These are phyloP conservation scores for Diabrotica undecimpunctata DNA, from an alignment of 1,140 invertebrate species.

Conservation along the genomic window DNA sequence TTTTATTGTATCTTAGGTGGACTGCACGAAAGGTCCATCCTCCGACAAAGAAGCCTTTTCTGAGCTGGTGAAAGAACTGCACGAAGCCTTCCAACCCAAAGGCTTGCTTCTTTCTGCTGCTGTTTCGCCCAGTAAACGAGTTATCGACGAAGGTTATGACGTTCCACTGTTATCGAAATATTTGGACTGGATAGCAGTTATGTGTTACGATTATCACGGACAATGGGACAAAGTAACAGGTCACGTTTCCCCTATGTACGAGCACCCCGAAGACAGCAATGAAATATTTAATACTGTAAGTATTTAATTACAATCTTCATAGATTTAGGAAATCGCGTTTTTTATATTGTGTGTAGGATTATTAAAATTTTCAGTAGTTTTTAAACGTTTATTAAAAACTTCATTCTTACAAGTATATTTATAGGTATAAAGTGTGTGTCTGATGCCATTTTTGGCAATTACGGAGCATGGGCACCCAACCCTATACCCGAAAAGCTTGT, in stretches of 20 bases:
- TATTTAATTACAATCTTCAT: not conserved
- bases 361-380: too few species aligned
- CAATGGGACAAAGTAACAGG: constrained; percentile 89
- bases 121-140: constrained; percentile 56
- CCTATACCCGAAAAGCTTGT: too few species aligned
- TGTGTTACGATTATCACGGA: constrained; percentile 88
- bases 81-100: constrained; percentile 53
- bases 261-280: constrained; percentile 66
- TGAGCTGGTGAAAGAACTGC: constrained; percentile 54
- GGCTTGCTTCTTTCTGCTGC: constrained; percentile 54
- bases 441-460: too few species aligned
- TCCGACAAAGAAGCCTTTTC: constrained; percentile 57
- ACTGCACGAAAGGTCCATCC: constrained; percentile 55
- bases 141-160: constrained; percentile 64
- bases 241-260: constrained; percentile 80
- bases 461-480: too few species aligned
- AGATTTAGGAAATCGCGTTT: too few species aligned
- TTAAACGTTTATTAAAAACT: too few species aligned
- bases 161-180: constrained; percentile 65
- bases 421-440: too few species aligned
- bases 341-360: too few species aligned
- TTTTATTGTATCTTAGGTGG: constrained; percentile 43
- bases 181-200: constrained; percentile 84
- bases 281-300: constrained; percentile 71
- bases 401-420: too few species aligned